Evolutionary conservation across 2,113 vertebrate genomes (phyloP).

Genomic region (Pongo pygmaeus): DNA sequence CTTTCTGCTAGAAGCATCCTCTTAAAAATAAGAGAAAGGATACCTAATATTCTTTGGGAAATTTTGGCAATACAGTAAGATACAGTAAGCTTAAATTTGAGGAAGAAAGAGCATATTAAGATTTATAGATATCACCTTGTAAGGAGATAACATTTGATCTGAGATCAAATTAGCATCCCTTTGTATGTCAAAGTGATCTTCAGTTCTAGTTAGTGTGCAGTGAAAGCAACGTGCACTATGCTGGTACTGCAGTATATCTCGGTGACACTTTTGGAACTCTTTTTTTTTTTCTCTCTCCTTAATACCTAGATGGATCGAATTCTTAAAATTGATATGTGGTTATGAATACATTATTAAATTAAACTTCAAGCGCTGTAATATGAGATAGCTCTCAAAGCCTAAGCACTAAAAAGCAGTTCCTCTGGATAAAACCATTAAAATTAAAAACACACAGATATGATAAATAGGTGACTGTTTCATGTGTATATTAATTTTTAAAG

Average conservation of each 20-base stretch:
- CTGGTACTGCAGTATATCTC: neutral
- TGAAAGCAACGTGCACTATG: neutral
- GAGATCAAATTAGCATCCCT: neutral
- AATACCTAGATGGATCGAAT: neutral
- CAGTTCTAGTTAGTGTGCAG: neutral
- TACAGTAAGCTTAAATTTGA: neutral
- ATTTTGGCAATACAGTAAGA: neutral
- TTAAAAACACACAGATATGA: neutral
- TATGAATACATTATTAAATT: slow-evolving; percentile 15
- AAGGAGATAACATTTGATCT: neutral
- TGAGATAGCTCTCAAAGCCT: slow-evolving; percentile 10
- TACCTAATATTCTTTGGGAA: neutral
- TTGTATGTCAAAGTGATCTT: neutral
- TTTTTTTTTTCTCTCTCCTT: neutral
- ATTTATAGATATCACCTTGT: neutral
- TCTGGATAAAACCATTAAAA: slow-evolving; percentile 24
- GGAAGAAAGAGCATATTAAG: neutral
- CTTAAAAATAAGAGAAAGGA: neutral
- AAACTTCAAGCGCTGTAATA: neutral
- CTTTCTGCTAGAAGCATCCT: neutral
- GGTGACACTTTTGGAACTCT: neutral
- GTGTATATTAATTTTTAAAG: neutral
- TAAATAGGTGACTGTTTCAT: neutral
- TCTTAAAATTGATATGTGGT: neutral
- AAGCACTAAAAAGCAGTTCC: neutral